phyloP scores from a whole-genome alignment of 1,140 invertebrate genomes.

The Phortica variegata region DNA sequence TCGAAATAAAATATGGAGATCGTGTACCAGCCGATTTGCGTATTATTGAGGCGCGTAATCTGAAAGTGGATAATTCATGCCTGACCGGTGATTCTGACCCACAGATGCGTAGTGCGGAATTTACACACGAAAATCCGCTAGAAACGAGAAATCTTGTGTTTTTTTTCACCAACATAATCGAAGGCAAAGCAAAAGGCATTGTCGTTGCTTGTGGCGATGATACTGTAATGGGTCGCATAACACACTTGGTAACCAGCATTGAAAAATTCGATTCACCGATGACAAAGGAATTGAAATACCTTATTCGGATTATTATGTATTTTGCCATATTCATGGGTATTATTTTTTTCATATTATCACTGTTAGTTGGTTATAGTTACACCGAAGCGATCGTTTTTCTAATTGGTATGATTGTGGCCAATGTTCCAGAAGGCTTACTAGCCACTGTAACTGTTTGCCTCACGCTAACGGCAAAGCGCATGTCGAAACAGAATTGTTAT shows the following conservation, averaged over 20 bases:
- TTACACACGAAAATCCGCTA: conserved; percentile 68
- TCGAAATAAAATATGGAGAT: conserved; percentile 74
- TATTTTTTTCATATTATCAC: conserved; percentile 71
- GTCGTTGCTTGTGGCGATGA: conserved; percentile 79
- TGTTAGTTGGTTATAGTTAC: conserved; percentile 71
- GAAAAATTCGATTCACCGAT: conserved; percentile 75
- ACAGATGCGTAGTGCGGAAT: conserved; percentile 63
- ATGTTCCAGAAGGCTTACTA: conserved; percentile 80
- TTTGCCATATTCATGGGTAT: conserved; percentile 78
- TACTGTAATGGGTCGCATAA: conserved; percentile 83
- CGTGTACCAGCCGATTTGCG: conserved; percentile 76
- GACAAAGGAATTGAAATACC: conserved; percentile 74
- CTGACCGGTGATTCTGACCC: conserved; percentile 79
- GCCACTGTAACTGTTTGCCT: conserved; percentile 79
- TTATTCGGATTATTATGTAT: conserved; percentile 75
- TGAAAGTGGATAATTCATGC: conserved; percentile 62
- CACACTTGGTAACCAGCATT: conserved; percentile 74
- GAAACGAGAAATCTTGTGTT: conserved; percentile 78
- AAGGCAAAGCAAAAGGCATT: conserved; percentile 73
- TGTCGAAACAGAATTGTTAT: conserved; percentile 76
- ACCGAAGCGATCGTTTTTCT: conserved; percentile 78
- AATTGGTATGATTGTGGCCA: conserved; percentile 83
- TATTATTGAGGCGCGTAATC: conserved; percentile 60
- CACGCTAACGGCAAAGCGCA: conserved; percentile 73
- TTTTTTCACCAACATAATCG: conserved; percentile 78